phyloP scores from a whole-genome alignment of 37 sponge, comb jelly and placozoan genomes.

The Geodia barretti region DNA sequence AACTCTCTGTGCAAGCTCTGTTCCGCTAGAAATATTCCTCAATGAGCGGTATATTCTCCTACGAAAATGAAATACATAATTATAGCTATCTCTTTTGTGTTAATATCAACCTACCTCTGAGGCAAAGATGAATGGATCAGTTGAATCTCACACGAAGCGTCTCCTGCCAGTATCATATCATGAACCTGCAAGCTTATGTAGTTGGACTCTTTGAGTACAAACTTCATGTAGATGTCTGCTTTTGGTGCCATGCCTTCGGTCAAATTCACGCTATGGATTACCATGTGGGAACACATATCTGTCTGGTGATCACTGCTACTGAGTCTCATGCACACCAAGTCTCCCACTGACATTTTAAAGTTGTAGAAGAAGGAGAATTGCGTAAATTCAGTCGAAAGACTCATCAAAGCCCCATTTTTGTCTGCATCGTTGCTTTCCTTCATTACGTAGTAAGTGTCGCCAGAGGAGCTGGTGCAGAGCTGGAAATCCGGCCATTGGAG shows the following conservation, averaged over 20 bases:
- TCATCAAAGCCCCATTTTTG: neutral
- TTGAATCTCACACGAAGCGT: conserved; percentile 17
- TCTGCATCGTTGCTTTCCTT: neutral
- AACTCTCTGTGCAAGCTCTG: neutral
- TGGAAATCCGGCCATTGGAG: conserved; percentile 19
- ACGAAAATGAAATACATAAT: too few relatives aligned
- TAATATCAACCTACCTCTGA: conserved; percentile 5
- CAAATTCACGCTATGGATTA: conserved; percentile 2
- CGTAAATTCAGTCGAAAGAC: neutral
- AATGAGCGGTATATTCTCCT: conserved; percentile 33
- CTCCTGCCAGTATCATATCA: neutral
- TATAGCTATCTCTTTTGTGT: neutral
- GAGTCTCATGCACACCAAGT: conserved; percentile 17
- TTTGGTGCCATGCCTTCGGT: neutral
- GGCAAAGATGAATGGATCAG: conserved; percentile 29
- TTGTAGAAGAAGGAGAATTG: conserved; percentile 16
- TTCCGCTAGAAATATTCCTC: neutral
- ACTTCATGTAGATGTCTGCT: conserved; percentile 17
- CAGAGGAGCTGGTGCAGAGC: neutral
- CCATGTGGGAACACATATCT: conserved; percentile 20
- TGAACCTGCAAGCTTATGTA: conserved; percentile 6
- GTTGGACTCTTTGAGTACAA: conserved; percentile 7
- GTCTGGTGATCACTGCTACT: neutral
- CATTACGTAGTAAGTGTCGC: conserved; percentile 18
- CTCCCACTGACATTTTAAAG: conserved; percentile 17